A percentile compares a stretch with the other conserved stretches of the same genome.
Evolutionary conservation across 53 echinoderm and acorn worm species (phyloP).

Genomic region (Antedon mediterranea): DNA sequence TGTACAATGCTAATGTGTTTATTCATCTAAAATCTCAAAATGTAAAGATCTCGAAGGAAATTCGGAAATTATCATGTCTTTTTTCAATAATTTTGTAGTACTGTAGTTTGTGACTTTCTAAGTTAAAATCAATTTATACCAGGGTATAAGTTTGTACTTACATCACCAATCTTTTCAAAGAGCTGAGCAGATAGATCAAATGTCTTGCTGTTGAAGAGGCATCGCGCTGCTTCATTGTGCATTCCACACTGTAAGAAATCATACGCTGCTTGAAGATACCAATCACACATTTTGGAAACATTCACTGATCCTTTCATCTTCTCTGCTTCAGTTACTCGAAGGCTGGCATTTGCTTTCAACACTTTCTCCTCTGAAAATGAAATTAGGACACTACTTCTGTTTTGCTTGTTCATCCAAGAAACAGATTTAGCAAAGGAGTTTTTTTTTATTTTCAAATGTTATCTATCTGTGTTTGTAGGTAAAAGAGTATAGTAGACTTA

Average conservation of each 20-base stretch:
- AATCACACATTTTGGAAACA: conserved; percentile 15
- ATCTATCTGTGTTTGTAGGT: too few relatives aligned
- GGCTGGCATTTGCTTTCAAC: conserved; percentile 22
- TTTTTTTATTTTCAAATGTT: too few relatives aligned
- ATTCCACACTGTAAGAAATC: conserved; percentile 31
- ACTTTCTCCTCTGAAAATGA: conserved; percentile 18
- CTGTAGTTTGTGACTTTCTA: too few relatives aligned
- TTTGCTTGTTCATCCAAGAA: too few relatives aligned
- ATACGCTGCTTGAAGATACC: conserved; percentile 29
- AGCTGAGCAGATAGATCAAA: conserved; percentile 32
- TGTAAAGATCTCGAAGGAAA: too few relatives aligned
- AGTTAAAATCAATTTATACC: not conserved
- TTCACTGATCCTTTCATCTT: conserved; percentile 19
- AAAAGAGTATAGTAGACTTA: conserved; percentile 1
- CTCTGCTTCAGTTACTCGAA: conserved; percentile 38
- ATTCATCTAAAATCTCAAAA: too few relatives aligned
- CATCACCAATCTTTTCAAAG: conserved; percentile 40
- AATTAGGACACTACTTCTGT: not conserved
- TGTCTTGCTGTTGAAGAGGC: conserved; percentile 45
- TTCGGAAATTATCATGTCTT: too few relatives aligned
- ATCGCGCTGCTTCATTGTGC: conserved; percentile 20
- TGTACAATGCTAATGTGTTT: too few relatives aligned
- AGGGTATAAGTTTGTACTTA: too few relatives aligned
- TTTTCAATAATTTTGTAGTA: too few relatives aligned
- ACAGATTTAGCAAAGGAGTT: too few relatives aligned